Evolutionary conservation across 2,888 invertebrate species (phyloP).

Genomic region (Drosophila seclusa): DNA sequence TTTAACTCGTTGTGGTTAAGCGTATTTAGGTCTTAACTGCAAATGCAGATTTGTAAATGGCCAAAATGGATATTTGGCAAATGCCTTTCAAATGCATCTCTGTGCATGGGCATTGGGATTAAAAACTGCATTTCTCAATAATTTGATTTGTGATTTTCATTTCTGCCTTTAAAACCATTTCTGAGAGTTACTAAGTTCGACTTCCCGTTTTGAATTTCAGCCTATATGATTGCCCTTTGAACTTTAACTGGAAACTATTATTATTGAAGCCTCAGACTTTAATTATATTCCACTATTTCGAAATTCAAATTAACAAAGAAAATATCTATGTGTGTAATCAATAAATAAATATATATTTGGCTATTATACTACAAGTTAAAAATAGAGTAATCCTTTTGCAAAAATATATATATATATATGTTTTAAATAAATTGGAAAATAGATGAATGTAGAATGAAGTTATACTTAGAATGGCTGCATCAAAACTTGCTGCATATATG

Average conservation of each 20-base stretch:
- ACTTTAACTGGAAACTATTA: background rate
- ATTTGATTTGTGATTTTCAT: background rate
- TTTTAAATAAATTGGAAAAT: background rate
- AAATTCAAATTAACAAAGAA: background rate
- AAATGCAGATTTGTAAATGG: background rate
- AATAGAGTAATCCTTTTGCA: background rate
- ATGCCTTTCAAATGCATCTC: constrained; percentile 6
- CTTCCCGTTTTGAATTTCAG: background rate
- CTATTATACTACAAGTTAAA: background rate
- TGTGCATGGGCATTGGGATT: background rate
- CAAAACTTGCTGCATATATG: background rate
- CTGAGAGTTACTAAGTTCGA: background rate
- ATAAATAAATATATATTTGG: background rate
- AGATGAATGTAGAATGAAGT: background rate
- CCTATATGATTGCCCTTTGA: background rate
- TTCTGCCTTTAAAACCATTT: background rate
- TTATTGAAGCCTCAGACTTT: background rate
- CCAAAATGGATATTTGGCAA: background rate
- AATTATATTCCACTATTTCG: background rate
- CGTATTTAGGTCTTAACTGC: background rate
- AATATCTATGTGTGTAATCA: background rate
- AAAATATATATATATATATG: background rate
- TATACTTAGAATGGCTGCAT: too few relatives aligned
- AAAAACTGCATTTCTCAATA: background rate
- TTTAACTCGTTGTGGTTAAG: background rate